Percentiles rank a stretch among this genome's conserved stretches.
Evolutionary conservation across 2,113 vertebrate genomes (phyloP).

Genomic region (Artemisiospiza belli): DNA sequence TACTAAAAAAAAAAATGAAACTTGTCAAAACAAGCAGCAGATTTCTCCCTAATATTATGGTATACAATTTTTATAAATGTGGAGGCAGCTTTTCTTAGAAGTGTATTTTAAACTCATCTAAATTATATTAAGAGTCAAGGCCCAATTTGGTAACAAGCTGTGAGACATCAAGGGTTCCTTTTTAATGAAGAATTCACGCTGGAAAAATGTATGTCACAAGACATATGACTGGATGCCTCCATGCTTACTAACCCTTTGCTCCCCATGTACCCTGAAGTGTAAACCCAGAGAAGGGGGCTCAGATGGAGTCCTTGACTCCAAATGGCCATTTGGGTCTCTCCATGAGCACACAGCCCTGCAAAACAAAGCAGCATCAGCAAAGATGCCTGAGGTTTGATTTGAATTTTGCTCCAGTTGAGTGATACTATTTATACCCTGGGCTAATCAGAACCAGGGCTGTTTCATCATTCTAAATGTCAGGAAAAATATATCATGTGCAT

Average conservation of each 20-base stretch:
- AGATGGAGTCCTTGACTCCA: not conserved
- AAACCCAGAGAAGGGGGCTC: not conserved
- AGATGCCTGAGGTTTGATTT: conserved; percentile 67
- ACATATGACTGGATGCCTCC: conserved; percentile 28
- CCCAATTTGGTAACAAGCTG: conserved; percentile 68
- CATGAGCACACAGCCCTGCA: not conserved
- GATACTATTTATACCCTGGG: conserved; percentile 67
- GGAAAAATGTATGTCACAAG: conserved; percentile 57
- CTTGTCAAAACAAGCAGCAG: conserved; percentile 35
- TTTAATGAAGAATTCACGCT: conserved; percentile 57
- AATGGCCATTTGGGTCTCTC: not conserved
- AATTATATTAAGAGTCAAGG: conserved; percentile 45
- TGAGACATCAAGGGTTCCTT: conserved; percentile 61
- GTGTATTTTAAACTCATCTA: conserved; percentile 46
- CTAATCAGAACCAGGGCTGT: conserved; percentile 68
- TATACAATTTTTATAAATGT: conserved; percentile 24
- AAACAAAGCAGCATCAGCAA: conserved; percentile 49
- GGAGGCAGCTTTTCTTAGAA: conserved; percentile 15
- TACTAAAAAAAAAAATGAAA: not conserved
- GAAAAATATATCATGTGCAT: conserved; percentile 69
- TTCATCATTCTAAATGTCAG: conserved; percentile 70
- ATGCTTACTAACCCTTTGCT: conserved; percentile 39
- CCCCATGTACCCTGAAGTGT: not conserved
- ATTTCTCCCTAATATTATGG: conserved; percentile 34
- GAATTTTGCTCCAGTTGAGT: conserved; percentile 61